phyloP scores from a whole-genome alignment of 2,113 vertebrate genomes.

The Vicugna pacos region DNA sequence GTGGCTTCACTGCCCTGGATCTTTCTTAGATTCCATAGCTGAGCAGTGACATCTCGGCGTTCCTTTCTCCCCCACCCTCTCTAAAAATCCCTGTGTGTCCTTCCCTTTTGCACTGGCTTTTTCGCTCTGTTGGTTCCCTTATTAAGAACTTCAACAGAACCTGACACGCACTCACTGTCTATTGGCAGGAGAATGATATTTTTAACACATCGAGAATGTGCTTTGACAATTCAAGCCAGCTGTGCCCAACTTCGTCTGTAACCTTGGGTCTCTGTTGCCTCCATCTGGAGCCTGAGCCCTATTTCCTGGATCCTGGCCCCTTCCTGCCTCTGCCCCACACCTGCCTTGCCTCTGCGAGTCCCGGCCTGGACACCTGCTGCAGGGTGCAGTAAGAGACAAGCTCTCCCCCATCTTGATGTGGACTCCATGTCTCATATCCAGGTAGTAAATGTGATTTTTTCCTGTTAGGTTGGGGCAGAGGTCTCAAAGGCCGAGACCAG shows the following conservation, averaged over 20 bases:
- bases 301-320: not conserved
- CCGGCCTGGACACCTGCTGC: not conserved
- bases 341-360: not conserved
- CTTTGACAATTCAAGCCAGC: not conserved
- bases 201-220: not conserved
- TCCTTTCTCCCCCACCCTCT: not conserved
- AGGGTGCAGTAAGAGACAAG: accelerated
- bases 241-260: not conserved
- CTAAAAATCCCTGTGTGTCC: not conserved
- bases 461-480: not conserved
- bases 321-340: not conserved
- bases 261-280: not conserved
- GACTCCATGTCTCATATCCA: not conserved
- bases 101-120: not conserved
- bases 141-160: not conserved
- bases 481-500: not conserved
- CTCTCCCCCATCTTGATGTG: accelerated
- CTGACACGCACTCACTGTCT: not conserved
- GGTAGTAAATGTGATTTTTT: not conserved
- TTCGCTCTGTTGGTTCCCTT: not conserved
- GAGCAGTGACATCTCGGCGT: not conserved
- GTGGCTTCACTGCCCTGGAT: not conserved
- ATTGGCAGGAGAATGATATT: slow-evolving; percentile 14
- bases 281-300: not conserved
- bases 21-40: not conserved